Percentiles rank a stretch among this genome's conserved stretches.
Evolutionary conservation across 2,888 invertebrate genomes (phyloP).

Genomic region (Diarsia brunnea): DNA sequence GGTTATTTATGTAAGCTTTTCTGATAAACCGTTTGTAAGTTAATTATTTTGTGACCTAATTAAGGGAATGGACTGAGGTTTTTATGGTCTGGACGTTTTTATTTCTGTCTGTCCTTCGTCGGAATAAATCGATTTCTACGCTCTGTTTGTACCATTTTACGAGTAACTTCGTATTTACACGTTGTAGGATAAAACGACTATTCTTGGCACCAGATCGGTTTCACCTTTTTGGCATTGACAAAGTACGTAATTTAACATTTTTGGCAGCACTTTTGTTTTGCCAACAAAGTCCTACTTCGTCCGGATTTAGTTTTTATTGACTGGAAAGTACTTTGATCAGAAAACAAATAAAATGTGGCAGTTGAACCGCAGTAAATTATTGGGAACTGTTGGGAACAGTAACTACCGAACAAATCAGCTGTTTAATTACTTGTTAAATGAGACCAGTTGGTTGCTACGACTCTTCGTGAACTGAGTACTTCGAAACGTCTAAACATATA

Average conservation of each 20-base stretch:
- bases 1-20: slow-evolving; percentile 22
- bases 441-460: slow-evolving; percentile 38
- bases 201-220: slow-evolving; percentile 35
- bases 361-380: background rate
- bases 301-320: slow-evolving; percentile 5
- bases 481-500: background rate
- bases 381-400: background rate
- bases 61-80: slow-evolving; percentile 48
- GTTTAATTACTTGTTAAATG: slow-evolving; percentile 45
- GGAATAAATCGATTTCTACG: slow-evolving; percentile 28
- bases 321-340: slow-evolving; percentile 2
- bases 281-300: background rate
- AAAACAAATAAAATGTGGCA: slow-evolving; percentile 7
- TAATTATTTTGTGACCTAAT: slow-evolving; percentile 47
- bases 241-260: slow-evolving; percentile 5
- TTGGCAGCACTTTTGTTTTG: slow-evolving; percentile 35
- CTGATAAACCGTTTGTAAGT: slow-evolving; percentile 1
- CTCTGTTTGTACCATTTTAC: slow-evolving; percentile 10
- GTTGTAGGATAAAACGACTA: background rate
- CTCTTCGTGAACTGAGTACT: slow-evolving; percentile 5
- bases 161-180: background rate
- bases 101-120: slow-evolving; percentile 24
- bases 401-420: slow-evolving; percentile 32
- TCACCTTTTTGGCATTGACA: slow-evolving; percentile 34
- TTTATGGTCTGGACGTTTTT: slow-evolving; percentile 42